Evolutionary conservation across 1,140 invertebrate species (phyloP).

Genomic region (Drosophila trapezifrons): DNA sequence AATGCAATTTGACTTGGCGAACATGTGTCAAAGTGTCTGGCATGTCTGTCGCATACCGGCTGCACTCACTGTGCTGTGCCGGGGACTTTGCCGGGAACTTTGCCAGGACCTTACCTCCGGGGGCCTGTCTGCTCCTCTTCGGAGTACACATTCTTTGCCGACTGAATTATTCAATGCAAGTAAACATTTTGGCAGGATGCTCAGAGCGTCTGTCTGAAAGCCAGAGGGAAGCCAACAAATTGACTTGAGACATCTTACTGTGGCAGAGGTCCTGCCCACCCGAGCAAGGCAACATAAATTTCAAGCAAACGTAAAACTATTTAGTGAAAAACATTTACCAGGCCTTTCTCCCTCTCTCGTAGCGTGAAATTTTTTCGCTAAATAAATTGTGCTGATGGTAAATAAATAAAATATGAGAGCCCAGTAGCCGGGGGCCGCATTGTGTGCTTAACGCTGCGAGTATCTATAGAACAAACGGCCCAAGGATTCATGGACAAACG

Average conservation of each 20-base stretch:
- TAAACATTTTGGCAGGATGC: conserved; percentile 63
- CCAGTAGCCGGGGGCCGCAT: conserved; percentile 30
- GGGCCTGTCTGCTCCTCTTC: conserved; percentile 16
- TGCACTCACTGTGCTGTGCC: conserved; percentile 40
- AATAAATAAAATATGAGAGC: conserved; percentile 58
- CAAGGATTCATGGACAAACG: conserved; percentile 1
- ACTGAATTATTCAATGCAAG: conserved; percentile 61
- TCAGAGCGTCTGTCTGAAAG: conserved; percentile 33
- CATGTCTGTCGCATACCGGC: conserved; percentile 31
- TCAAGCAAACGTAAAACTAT: conserved; percentile 71
- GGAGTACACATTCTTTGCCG: conserved; percentile 26
- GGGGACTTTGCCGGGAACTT: conserved; percentile 20
- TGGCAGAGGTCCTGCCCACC: conserved; percentile 8
- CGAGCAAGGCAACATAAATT: conserved; percentile 54
- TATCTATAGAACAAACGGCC: conserved; percentile 26
- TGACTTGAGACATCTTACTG: conserved; percentile 61
- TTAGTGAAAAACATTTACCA: conserved; percentile 66
- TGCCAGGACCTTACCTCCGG: conserved; percentile 10
- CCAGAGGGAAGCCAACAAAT: conserved; percentile 61
- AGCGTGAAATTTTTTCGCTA: conserved; percentile 60
- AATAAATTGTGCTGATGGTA: conserved; percentile 63
- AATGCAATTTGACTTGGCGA: conserved; percentile 56
- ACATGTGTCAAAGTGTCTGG: conserved; percentile 58
- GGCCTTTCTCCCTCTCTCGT: background rate
- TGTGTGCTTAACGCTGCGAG: conserved; percentile 44